Evolutionary conservation across 2,888 invertebrate species (phyloP).

Genomic region (Dynastes maya): DNA sequence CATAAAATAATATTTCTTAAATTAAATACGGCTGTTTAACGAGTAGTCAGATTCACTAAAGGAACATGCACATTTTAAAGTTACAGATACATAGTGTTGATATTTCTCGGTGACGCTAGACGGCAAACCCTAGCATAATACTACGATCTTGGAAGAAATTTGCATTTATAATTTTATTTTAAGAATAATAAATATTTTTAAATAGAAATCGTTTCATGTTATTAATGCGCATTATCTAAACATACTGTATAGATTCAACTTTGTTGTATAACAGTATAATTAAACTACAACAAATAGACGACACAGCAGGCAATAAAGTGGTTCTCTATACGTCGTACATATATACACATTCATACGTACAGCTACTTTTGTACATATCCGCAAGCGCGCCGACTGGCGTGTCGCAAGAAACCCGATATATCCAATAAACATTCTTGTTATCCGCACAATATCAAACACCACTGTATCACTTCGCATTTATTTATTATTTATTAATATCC

Average conservation of each 20-base stretch:
- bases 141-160: too few relatives aligned
- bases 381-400: not conserved
- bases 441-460: not conserved
- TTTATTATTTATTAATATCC: not conserved
- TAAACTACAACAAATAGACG: not conserved
- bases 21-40: too few relatives aligned
- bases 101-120: too few relatives aligned
- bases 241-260: not conserved
- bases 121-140: too few relatives aligned
- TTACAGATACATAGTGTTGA: too few relatives aligned
- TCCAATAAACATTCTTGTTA: conserved; percentile 11
- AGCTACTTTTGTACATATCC: not conserved
- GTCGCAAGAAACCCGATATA: conserved; percentile 5
- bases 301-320: not conserved
- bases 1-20: too few relatives aligned
- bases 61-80: too few relatives aligned
- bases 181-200: too few relatives aligned
- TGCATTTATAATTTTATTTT: too few relatives aligned
- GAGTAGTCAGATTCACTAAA: too few relatives aligned
- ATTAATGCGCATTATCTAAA: not conserved
- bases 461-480: conserved; percentile 3
- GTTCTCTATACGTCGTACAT: not conserved
- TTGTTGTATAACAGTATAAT: conserved; percentile 1
- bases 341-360: not conserved
- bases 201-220: too few relatives aligned